Evolutionary conservation across 2,113 vertebrate species (phyloP).

Genomic region (Bubo bubo): DNA sequence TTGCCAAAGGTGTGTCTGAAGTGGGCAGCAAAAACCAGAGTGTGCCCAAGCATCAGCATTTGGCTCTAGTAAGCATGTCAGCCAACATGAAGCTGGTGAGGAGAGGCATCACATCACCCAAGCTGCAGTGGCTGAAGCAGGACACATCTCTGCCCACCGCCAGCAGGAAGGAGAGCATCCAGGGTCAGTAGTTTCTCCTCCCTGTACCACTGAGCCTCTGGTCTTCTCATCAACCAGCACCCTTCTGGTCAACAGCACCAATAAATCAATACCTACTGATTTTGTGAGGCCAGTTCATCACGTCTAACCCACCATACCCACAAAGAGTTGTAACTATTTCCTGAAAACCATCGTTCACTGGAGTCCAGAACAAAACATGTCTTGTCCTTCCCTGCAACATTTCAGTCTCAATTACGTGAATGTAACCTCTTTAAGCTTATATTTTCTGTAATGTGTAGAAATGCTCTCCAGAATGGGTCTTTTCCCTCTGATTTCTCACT

Average conservation of each 20-base stretch:
- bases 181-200: background rate
- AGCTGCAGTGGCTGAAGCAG: background rate
- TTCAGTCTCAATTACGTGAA: background rate
- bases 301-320: background rate
- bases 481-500: background rate
- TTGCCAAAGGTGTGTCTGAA: background rate
- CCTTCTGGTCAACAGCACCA: background rate
- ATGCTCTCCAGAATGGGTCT: background rate
- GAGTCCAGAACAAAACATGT: background rate
- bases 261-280: background rate
- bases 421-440: background rate
- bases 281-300: background rate
- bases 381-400: background rate
- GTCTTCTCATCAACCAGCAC: background rate
- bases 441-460: background rate
- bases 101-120: background rate
- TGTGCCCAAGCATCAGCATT: background rate
- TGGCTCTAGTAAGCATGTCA: background rate
- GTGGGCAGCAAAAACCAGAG: background rate
- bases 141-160: background rate
- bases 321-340: background rate
- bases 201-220: rapidly evolving
- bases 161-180: background rate
- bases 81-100: background rate
- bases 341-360: background rate